Percentiles rank a stretch among this genome's conserved stretches.
These are phyloP conservation scores for Volucella inflata DNA, from an alignment of 2,888 invertebrate genomes.

Conservation along the genomic window DNA sequence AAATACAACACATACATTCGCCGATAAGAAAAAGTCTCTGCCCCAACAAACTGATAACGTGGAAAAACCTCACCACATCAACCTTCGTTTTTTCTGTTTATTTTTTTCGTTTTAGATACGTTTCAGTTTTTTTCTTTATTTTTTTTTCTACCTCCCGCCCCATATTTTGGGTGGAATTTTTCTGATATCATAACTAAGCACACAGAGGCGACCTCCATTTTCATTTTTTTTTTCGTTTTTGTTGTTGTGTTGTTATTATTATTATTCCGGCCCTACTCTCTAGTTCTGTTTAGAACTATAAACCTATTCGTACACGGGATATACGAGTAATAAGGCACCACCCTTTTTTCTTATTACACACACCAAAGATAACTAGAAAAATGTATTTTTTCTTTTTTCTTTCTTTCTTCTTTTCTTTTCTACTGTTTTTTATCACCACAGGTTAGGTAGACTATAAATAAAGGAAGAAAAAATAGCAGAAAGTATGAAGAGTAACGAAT, in stretches of 20 bases:
- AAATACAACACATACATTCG: constrained; percentile 34
- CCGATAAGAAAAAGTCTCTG: constrained; percentile 68
- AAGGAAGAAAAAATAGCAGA: not conserved
- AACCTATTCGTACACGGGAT: constrained; percentile 6
- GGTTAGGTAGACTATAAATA: constrained; percentile 62
- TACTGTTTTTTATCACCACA: constrained; percentile 72
- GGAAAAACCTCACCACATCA: constrained; percentile 19
- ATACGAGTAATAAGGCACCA: constrained; percentile 67
- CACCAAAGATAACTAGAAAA: constrained; percentile 4
- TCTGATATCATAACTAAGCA: constrained; percentile 71
- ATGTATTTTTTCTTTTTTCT: constrained; percentile 22
- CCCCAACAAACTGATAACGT: constrained; percentile 61
- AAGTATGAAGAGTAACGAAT: constrained; percentile 36
- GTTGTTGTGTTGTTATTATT: not conserved
- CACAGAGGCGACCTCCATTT: constrained; percentile 71
- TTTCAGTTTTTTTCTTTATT: constrained; percentile 1
- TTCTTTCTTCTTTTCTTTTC: not conserved
- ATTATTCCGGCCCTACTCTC: no score
- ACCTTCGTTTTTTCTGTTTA: constrained; percentile 47
- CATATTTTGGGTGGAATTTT: constrained; percentile 63
- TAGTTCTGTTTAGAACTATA: constrained; percentile 1
- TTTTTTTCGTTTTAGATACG: constrained; percentile 11
- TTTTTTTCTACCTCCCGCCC: constrained; percentile 44
- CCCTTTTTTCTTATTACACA: constrained; percentile 67
- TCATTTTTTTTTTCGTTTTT: constrained; percentile 12